Conservation (phyloP, 2,797 vertebrate genomes). For the Caiman crocodilus region DNA sequence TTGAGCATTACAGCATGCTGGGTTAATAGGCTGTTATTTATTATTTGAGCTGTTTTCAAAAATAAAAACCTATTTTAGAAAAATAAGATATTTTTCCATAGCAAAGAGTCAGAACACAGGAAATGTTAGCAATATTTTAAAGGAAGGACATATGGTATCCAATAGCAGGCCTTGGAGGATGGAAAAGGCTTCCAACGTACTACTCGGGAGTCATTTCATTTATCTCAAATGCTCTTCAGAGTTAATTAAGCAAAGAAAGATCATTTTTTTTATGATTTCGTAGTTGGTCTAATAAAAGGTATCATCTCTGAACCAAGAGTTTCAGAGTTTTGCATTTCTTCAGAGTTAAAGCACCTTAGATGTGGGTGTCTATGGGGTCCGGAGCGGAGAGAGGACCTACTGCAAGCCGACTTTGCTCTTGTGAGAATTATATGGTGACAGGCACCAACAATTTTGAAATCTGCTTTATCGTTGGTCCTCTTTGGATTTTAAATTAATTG, state of each 20-base stretch:
- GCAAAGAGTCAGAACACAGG: not conserved
- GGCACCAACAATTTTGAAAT: rapidly evolving
- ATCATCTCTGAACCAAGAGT: too few species aligned
- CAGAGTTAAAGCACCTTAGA: not conserved
- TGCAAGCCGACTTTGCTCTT: rapidly evolving
- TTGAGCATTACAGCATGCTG: conserved; percentile 70
- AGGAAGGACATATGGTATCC: not conserved
- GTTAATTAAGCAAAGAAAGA: not conserved
- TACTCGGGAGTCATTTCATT: not conserved
- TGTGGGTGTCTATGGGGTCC: not conserved
- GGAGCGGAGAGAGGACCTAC: not conserved
- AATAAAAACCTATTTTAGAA: conserved; percentile 50
- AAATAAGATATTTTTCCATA: not conserved
- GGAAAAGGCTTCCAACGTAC: not conserved
- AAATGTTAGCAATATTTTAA: not conserved
- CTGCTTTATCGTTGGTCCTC: rapidly evolving
- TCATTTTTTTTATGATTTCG: too few species aligned
- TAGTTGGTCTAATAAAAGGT: too few species aligned
- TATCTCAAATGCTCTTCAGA: not conserved
- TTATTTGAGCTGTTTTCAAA: conserved; percentile 63
- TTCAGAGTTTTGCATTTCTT: not conserved
- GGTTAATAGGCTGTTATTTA: conserved; percentile 73
- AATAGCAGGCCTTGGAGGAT: not conserved
- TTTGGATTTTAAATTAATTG: not conserved
- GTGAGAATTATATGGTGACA: rapidly evolving